Evolutionary conservation across 2,113 vertebrate species (phyloP), one percentile per base, ranked within the genome.

Genomic region (Notarius quadriscutis): DNA sequence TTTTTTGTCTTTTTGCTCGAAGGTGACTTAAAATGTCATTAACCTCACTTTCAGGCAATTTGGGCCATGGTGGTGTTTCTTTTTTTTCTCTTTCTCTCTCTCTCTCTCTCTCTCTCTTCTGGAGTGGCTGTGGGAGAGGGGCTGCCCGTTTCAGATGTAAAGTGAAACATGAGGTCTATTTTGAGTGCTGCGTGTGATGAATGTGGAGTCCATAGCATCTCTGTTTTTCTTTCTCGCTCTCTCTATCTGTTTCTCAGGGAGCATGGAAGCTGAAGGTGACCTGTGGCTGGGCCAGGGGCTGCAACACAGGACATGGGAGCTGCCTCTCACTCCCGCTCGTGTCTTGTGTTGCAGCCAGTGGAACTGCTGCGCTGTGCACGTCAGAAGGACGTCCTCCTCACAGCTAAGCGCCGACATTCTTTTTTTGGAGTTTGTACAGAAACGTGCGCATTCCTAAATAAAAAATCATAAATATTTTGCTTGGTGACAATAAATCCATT

Each of bases 261-360:
- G 72, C 20, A 27, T 67, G n/a, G 50, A 77, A 85, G 78, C 89
- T 92, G 92, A 94, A 94, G 94, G 93, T 93, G 94, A 93, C 90
- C 85, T 91, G 89, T 91, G 94, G 93, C 93, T 89, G 93, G 92
- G 94, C 95, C 94, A 90, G 86, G 81, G 95, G 95, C 95, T 96
- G 95, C 95, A 96, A 96, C 95, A 96, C 95, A 95, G 95, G 95
- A 95, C 95, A 96, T 95, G 95, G 94, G 95, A 95, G 93, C 93
- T 92, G 91, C 89, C 89, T 95, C 82, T 91, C 88, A 86, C 89
- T 90, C 91, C 94, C 91, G 92, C 95, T 96, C 95, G 95, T 96
- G 95, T 96, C 95, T 96, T 96, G 95, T 96, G 95, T 96, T 96
- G 95, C 95, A 96, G 95, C 95, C 95, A 95, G 95, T 93, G 95